Percentiles rank a stretch among this genome's conserved stretches.
Conservation (phyloP, 2,888 invertebrate genomes). For the Plebejus melissa region DNA sequence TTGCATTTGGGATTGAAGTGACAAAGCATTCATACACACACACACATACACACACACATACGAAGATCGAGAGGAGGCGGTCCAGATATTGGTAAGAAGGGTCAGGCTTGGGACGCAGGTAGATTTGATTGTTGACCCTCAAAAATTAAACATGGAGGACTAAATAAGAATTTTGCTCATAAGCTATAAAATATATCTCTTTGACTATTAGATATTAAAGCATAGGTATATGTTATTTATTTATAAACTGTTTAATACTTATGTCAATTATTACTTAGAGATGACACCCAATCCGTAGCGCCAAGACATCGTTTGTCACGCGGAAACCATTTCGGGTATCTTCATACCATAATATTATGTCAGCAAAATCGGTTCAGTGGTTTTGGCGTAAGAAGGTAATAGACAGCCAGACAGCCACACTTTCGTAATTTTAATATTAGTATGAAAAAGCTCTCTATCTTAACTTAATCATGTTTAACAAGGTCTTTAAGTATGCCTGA, state of each 20-base stretch:
- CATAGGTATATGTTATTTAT: too few species aligned
- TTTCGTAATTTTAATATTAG: not conserved
- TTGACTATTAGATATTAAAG: too few species aligned
- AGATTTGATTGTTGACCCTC: not conserved
- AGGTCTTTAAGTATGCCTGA: slow-evolving; percentile 6
- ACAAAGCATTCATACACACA: not conserved
- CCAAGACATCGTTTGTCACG: too few species aligned
- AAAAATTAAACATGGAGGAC: slow-evolving; percentile 5
- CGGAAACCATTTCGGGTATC: too few species aligned
- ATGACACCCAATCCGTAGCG: too few species aligned
- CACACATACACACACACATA: not conserved
- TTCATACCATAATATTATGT: too few species aligned
- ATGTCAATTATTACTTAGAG: too few species aligned
- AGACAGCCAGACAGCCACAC: too few species aligned
- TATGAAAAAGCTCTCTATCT: too few species aligned
- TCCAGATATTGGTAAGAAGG: not conserved
- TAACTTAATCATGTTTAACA: not conserved
- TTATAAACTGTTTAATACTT: too few species aligned
- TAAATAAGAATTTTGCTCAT: not conserved
- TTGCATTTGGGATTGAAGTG: not conserved
- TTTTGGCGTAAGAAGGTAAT: too few species aligned
- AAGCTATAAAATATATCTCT: not conserved
- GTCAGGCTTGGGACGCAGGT: slow-evolving; percentile 12
- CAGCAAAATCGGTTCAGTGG: too few species aligned
- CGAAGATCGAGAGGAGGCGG: not conserved